Conservation (phyloP, 2,797 vertebrate genomes). For the Cichlasoma orientale region DNA sequence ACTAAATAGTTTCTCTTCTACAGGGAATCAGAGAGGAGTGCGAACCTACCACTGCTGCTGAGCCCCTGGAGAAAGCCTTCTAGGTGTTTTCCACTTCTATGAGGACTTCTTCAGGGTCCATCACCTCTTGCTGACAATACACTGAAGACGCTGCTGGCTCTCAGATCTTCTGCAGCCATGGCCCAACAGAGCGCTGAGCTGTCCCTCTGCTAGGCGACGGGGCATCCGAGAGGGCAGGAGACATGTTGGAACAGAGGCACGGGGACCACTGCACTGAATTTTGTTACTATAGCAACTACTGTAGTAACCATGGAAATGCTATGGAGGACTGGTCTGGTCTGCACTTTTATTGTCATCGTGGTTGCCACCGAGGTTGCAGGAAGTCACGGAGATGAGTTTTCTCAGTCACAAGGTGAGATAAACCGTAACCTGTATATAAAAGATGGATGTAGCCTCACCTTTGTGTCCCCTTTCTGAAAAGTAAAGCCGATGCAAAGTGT, state of each 20-base stretch:
- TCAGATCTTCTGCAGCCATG: conserved; percentile 63
- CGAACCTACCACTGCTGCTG: conserved; percentile 41
- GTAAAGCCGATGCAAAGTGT: not conserved
- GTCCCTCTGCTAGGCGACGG: conserved; percentile 84
- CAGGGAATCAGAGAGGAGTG: conserved; percentile 57
- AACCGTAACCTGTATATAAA: not conserved
- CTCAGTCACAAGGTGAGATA: conserved; percentile 89
- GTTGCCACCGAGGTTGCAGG: conserved; percentile 78
- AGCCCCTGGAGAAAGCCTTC: not conserved
- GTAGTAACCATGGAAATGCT: conserved; percentile 91
- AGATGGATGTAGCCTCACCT: not conserved
- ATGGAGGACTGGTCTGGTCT: conserved; percentile 88
- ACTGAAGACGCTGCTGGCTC: conserved; percentile 38
- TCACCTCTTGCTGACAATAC: conserved; percentile 14
- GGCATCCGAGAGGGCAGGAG: conserved; percentile 89
- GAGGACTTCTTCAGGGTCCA: conserved; percentile 38
- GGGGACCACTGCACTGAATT: conserved; percentile 84
- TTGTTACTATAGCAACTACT: conserved; percentile 81
- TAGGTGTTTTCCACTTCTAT: conserved; percentile 22
- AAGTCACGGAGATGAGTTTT: conserved; percentile 75
- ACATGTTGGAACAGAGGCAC: conserved; percentile 93
- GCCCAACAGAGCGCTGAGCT: conserved; percentile 64
- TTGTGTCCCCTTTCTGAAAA: not conserved
- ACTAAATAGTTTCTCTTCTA: conserved; percentile 54
- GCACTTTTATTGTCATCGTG: conserved; percentile 84